These are phyloP conservation scores for Pongo abelii DNA, from an alignment of 2,113 vertebrate species.

Conservation along the genomic window DNA sequence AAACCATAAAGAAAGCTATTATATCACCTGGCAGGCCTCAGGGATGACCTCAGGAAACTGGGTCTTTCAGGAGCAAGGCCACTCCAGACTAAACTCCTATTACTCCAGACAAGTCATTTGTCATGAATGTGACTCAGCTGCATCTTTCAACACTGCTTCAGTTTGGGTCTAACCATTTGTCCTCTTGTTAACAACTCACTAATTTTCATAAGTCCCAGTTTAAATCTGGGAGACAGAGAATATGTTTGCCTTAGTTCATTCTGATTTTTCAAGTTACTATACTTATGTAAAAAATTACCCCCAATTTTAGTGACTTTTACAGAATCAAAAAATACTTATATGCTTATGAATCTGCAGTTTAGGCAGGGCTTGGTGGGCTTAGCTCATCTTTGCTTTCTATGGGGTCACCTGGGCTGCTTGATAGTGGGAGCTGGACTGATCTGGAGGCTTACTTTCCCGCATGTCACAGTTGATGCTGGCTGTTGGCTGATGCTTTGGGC, in stretches of 20 bases:
- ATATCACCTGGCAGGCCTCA: not conserved
- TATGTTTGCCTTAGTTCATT: not conserved
- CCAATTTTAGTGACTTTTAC: not conserved
- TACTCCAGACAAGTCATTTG: not conserved
- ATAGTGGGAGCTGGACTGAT: not conserved
- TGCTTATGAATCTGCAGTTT: not conserved
- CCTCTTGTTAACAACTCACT: not conserved
- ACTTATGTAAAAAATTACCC: not conserved
- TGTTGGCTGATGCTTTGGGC: not conserved
- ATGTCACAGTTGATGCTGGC: accelerated
- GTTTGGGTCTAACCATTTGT: not conserved
- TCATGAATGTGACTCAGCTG: not conserved
- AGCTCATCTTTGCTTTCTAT: not conserved
- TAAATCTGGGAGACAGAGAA: not conserved
- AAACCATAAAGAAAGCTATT: not conserved
- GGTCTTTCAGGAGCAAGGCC: not conserved
- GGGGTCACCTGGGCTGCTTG: not conserved
- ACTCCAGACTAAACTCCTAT: not conserved
- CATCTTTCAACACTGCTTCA: not conserved
- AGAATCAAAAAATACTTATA: not conserved
- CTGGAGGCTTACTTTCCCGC: not conserved
- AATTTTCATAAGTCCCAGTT: not conserved
- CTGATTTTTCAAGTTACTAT: not conserved
- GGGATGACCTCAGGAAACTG: not conserved
- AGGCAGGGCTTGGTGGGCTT: not conserved